phyloP scores from a whole-genome alignment of 2,888 invertebrate species.

The Ligdia adustata region DNA sequence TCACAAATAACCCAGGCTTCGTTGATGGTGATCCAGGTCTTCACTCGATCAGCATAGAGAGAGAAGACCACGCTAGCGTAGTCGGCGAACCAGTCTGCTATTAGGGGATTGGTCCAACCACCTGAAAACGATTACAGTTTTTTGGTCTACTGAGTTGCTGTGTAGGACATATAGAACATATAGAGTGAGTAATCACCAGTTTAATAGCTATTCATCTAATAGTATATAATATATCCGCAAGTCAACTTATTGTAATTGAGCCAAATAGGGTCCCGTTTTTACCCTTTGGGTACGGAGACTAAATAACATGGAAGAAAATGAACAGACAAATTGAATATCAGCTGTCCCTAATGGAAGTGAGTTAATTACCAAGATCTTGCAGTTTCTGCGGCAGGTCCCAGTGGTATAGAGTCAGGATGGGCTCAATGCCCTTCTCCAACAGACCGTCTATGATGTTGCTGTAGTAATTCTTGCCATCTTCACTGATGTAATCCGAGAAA shows the following conservation, averaged over 20 bases:
- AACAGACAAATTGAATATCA: no score
- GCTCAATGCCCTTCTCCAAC: conserved; percentile 74
- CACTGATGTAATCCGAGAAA: conserved; percentile 65
- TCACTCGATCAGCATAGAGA: conserved; percentile 43
- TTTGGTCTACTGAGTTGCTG: not conserved
- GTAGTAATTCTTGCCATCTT: conserved; percentile 79
- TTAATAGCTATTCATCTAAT: no score
- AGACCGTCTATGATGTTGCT: conserved; percentile 78
- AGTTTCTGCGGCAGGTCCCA: conserved; percentile 72
- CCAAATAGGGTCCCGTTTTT: no score
- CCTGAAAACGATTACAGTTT: conserved; percentile 24
- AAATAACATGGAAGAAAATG: no score
- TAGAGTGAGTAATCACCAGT: no score
- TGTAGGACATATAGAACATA: no score
- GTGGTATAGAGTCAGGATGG: conserved; percentile 78
- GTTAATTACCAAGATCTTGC: conserved; percentile 53
- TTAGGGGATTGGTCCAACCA: conserved; percentile 44
- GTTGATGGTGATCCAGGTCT: conserved; percentile 45
- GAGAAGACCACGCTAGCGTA: conserved; percentile 40
- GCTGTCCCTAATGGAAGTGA: no score
- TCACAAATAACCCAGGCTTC: conserved; percentile 32
- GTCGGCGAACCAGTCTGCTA: conserved; percentile 42
- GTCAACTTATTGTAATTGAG: no score
- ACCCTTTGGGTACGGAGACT: no score
- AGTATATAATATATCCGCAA: no score